Conservation (phyloP, 2,888 invertebrate species). For the Pimpla rufipes region DNA sequence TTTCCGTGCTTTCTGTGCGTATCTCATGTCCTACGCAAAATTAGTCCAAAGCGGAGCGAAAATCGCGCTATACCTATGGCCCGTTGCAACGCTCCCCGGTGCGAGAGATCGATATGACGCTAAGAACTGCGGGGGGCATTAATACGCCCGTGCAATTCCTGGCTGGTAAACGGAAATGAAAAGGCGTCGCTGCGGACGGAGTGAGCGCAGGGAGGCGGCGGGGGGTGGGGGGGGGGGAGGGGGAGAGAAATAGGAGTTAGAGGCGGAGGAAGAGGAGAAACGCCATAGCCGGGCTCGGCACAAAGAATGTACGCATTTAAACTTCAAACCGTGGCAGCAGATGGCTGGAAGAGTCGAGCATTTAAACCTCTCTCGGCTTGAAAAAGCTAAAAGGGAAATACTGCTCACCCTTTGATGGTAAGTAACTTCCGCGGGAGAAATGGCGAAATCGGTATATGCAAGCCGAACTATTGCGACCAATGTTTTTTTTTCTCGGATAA, state of each 20-base stretch:
- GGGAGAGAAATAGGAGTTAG: no score
- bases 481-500: constrained; percentile 5
- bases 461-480: not conserved
- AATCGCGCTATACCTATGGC: constrained; percentile 6
- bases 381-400: not conserved
- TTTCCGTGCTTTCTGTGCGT: not conserved
- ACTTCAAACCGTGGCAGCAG: constrained; percentile 5
- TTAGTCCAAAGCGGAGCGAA: constrained; percentile 36
- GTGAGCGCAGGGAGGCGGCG: no score
- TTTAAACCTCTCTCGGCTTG: constrained; percentile 22
- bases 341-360: not conserved
- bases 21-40: constrained; percentile 31
- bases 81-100: not conserved
- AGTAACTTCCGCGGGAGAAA: constrained; percentile 26
- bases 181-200: constrained; percentile 43
- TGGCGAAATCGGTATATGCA: not conserved
- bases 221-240: no score
- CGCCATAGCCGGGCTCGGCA: constrained; percentile 32
- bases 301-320: constrained; percentile 40
- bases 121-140: constrained; percentile 1
- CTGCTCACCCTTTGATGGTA: not conserved
- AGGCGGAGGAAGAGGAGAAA: not conserved
- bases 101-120: constrained; percentile 33
- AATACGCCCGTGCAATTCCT: not conserved
- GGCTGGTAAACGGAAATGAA: constrained; percentile 59